Conservation (phyloP, 2,797 vertebrate genomes). For the Gallinago solitaria region DNA sequence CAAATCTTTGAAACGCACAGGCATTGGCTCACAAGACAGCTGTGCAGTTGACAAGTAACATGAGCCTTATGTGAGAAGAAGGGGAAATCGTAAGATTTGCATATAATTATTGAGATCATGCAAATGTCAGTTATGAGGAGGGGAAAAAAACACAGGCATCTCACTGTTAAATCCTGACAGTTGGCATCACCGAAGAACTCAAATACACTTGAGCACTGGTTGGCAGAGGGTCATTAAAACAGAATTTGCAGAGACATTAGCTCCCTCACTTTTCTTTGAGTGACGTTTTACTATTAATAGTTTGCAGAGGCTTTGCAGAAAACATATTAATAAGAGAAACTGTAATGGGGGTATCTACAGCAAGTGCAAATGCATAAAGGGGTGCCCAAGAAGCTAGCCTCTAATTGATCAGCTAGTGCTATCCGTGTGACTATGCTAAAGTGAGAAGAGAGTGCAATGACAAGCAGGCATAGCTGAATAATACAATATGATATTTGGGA, state of each 20-base stretch:
- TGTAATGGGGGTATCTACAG: slow-evolving; percentile 80
- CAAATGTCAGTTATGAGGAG: slow-evolving; percentile 87
- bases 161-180: slow-evolving; percentile 88
- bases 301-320: slow-evolving; percentile 86
- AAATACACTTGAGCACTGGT: slow-evolving; percentile 86
- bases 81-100: slow-evolving; percentile 86
- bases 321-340: slow-evolving; percentile 87
- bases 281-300: slow-evolving; percentile 90
- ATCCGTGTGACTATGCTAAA: slow-evolving; percentile 77
- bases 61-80: slow-evolving; percentile 88
- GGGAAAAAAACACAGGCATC: slow-evolving; percentile 80
- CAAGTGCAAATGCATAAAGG: slow-evolving; percentile 76
- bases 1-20: slow-evolving; percentile 83
- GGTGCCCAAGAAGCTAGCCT: slow-evolving; percentile 74
- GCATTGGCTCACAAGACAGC: slow-evolving; percentile 85
- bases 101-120: slow-evolving; percentile 90
- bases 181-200: slow-evolving; percentile 87
- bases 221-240: slow-evolving; percentile 89
- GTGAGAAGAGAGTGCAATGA: slow-evolving; percentile 77
- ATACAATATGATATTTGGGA: slow-evolving; percentile 78
- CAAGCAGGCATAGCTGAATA: slow-evolving; percentile 78
- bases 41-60: slow-evolving; percentile 87
- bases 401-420: slow-evolving; percentile 84
- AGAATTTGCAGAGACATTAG: slow-evolving; percentile 89
- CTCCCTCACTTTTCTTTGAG: slow-evolving; percentile 87